Conservation (phyloP, 2,113 vertebrate genomes). For the Astur gentilis region DNA sequence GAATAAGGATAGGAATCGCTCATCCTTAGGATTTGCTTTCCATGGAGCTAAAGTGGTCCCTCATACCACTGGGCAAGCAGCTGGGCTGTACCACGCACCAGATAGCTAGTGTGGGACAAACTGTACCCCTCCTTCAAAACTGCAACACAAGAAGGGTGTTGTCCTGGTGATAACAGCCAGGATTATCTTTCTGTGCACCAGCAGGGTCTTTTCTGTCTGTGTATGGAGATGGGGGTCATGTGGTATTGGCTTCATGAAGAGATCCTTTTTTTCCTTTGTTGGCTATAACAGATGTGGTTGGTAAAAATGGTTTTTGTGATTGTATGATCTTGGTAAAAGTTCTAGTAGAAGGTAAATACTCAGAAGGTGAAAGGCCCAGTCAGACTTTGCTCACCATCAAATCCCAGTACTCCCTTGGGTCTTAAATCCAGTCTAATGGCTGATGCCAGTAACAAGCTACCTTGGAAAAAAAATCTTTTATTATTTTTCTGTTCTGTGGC, state of each 20-base stretch:
- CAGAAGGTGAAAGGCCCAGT: background rate
- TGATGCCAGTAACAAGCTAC: background rate
- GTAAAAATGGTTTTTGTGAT: rapidly evolving
- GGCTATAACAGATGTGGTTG: background rate
- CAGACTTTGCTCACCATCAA: background rate
- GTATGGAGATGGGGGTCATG: background rate
- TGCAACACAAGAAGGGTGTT: background rate
- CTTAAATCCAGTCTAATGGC: background rate
- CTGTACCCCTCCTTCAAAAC: background rate
- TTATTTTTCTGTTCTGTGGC: background rate
- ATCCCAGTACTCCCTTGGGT: rapidly evolving
- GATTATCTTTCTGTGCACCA: background rate
- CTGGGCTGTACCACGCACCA: background rate
- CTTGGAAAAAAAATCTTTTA: background rate
- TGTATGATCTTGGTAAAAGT: background rate
- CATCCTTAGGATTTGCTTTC: background rate
- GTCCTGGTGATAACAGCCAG: background rate
- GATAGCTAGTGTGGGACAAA: background rate
- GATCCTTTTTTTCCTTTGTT: background rate
- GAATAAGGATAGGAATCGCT: background rate
- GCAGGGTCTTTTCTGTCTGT: background rate
- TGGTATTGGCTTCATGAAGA: background rate
- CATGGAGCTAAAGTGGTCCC: background rate
- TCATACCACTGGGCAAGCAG: background rate
- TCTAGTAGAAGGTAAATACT: background rate